Base-by-base conservation (phyloP, 2,888 invertebrate genomes). In the Pocota personata region DNA sequence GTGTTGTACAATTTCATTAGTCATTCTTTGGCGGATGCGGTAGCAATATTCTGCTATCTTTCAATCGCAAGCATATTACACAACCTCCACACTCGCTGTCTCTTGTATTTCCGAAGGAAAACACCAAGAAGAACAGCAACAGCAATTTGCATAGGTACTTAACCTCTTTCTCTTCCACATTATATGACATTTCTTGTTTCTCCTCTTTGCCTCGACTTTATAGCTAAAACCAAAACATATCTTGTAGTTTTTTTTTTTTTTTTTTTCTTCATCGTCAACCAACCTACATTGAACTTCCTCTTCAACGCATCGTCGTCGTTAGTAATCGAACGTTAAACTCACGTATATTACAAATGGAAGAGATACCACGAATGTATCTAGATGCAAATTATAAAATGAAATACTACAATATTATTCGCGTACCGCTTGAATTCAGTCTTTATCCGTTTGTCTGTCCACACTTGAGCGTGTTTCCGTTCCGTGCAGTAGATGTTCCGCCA, bases 211-310 rank as follows among this genome's bases (percentile, higher is more conserved):
- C 27, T 37, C 8, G 27, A 21, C 32, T 60, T 24, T 52, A 24
- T 57, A 12, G 8, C 16, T 7, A 67, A 6, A 46, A 4, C n/a
- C 55, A 60, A 67, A 67, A 16, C 43, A 66, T 43, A 55, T 19
- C 48, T 16, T 32, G 3, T 16, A 12, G 2, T 48, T 16, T 32
- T 60, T 35, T 30, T 43, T 48, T 16, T 32, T 60, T 35, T 30
- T 43, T 52, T 30, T 16, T 58, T 21, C 16, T 62, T 19, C 46
- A 30, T 27, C 43, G 57, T 52, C 64, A 80, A 52, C 24, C 80
- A 86, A 76, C 82, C 82, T 82, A 86, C 86, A 86, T 82, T 67
- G 60, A 48, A 62, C 64, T 80, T 84, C 80, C 84, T 84, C 71
- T 43, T 50, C 52, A 30, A 37, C 55, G 80, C 27, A 64, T 57